A percentile compares a stretch with the other conserved stretches of the same genome.
phyloP scores from a whole-genome alignment of 1,140 invertebrate genomes.

The Octopus sinensis region DNA sequence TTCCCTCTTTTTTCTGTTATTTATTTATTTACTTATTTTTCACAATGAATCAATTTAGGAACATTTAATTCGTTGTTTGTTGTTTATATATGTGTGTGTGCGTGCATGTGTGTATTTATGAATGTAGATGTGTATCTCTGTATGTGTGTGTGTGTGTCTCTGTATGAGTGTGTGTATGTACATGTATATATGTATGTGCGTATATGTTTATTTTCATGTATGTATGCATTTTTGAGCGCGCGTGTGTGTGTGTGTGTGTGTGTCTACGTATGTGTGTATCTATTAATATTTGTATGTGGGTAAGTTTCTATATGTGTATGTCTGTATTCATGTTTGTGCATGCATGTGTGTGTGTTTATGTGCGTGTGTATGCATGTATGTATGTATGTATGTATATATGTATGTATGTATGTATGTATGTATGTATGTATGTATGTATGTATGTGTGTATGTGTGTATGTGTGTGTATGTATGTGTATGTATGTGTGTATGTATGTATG shows the following conservation, averaged over 20 bases:
- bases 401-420: neutral
- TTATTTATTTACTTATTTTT: no score
- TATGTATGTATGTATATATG: neutral
- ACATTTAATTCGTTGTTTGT: no score
- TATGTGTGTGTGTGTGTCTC: no score
- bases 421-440: neutral
- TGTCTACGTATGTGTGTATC: neutral
- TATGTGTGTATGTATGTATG: neutral
- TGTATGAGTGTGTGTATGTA: no score
- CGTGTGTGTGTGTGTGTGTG: neutral
- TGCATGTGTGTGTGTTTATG: neutral
- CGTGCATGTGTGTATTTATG: no score
- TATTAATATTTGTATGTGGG: neutral
- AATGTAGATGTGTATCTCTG: no score
- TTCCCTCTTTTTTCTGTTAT: no score
- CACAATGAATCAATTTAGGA: no score
- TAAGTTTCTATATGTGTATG: neutral
- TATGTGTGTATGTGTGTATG: neutral
- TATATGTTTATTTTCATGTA: no score
- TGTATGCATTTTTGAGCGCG: no score
- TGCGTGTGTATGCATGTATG: neutral
- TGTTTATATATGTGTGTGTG: no score
- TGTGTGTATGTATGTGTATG: neutral
- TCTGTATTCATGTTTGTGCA: neutral
- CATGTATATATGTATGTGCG: no score